Percentiles rank a stretch among this genome's conserved stretches.
phyloP scores from a whole-genome alignment of 1,140 invertebrate genomes.

The Pectinophora gossypiella region DNA sequence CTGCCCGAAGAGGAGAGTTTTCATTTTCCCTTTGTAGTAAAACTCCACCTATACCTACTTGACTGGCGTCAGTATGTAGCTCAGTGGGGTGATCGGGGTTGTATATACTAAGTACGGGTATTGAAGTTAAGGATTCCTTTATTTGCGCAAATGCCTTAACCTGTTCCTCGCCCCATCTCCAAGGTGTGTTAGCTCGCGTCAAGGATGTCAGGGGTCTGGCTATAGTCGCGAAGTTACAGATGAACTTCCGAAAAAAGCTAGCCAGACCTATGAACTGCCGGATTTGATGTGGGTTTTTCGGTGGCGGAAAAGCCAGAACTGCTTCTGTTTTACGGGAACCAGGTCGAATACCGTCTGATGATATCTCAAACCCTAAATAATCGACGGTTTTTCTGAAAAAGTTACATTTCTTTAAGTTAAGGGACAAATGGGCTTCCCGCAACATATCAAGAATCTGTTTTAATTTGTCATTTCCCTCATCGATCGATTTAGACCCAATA shows the following conservation, averaged over 20 bases:
- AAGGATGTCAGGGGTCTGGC: slow-evolving; percentile 28
- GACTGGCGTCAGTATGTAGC: neutral
- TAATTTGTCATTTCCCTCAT: neutral
- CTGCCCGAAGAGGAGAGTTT: slow-evolving; percentile 13
- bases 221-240: slow-evolving; percentile 27
- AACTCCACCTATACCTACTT: neutral
- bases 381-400: slow-evolving; percentile 20
- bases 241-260: slow-evolving; percentile 31
- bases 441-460: neutral
- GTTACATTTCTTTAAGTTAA: slow-evolving; percentile 5
- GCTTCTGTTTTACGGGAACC: slow-evolving; percentile 22
- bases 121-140: neutral
- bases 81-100: neutral
- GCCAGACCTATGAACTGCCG: slow-evolving; percentile 6
- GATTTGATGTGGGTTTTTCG: slow-evolving; percentile 26
- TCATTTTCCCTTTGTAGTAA: neutral
- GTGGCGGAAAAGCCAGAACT: slow-evolving; percentile 22
- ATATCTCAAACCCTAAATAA: slow-evolving; percentile 27
- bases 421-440: neutral
- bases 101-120: neutral
- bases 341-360: slow-evolving; percentile 16
- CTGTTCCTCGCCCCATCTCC: slow-evolving; percentile 23
- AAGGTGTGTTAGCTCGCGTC: slow-evolving; percentile 24
- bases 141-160: neutral
- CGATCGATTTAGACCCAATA: neutral